These are phyloP conservation scores for Grantiella picta DNA, from an alignment of 2,113 vertebrate genomes.

Conservation along the genomic window DNA sequence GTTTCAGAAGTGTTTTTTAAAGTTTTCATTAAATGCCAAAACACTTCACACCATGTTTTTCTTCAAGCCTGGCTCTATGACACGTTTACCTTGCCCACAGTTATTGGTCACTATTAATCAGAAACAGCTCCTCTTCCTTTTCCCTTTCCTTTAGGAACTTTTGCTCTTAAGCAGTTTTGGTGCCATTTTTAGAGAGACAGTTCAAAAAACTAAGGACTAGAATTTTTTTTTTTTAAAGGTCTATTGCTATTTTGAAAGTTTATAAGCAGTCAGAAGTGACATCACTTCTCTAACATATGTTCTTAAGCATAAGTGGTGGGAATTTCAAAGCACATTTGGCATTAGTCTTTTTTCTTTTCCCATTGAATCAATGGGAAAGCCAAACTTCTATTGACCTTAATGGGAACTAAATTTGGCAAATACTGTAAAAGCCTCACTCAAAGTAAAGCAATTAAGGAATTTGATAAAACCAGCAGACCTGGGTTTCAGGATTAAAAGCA, in stretches of 20 bases:
- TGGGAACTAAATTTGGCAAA: not conserved
- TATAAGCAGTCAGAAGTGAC: not conserved
- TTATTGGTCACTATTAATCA: not conserved
- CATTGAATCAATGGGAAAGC: not conserved
- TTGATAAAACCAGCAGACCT: not conserved
- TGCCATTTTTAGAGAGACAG: not conserved
- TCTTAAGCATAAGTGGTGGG: not conserved
- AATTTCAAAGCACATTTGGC: not conserved
- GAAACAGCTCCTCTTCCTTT: not conserved
- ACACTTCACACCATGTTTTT: not conserved
- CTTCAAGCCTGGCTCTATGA: not conserved
- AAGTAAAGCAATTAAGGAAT: not conserved
- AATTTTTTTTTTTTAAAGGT: not conserved
- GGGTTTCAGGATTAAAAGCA: not conserved
- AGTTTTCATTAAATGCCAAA: not conserved
- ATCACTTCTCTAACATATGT: not conserved
- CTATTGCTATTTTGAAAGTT: not conserved
- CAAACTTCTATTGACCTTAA: not conserved
- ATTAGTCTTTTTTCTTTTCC: not conserved
- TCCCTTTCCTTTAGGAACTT: not conserved
- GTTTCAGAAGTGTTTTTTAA: not conserved
- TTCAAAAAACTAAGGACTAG: not conserved
- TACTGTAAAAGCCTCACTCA: not conserved
- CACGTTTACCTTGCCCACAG: not conserved
- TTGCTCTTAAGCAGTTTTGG: not conserved